Percentiles rank a stretch among this genome's conserved stretches.
Evolutionary conservation across 2,888 invertebrate genomes (phyloP).

Genomic region (Stenichneumon culpator): DNA sequence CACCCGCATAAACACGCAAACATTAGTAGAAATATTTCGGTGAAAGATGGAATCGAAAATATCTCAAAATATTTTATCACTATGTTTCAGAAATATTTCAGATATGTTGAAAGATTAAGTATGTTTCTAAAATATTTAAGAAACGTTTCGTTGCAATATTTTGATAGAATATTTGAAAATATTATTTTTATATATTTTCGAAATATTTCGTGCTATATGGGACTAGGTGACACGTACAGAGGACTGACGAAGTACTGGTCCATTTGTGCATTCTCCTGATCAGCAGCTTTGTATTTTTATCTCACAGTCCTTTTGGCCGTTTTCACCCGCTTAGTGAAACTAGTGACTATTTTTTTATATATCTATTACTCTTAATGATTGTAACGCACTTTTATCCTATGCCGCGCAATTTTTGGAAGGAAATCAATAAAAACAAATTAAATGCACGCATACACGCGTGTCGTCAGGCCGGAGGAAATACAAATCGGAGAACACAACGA

Average conservation of each 20-base stretch:
- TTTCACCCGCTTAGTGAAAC: conserved; percentile 5
- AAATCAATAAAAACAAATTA: not conserved
- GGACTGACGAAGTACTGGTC: not conserved
- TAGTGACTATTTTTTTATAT: conserved; percentile 7
- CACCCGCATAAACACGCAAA: too few species aligned
- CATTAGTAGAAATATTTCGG: too few species aligned
- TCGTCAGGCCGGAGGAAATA: not conserved
- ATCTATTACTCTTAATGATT: conserved; percentile 52
- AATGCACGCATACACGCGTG: not conserved
- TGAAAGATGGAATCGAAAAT: too few species aligned
- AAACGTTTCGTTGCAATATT: too few species aligned
- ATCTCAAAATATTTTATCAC: too few species aligned
- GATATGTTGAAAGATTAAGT: too few species aligned
- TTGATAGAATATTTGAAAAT: too few species aligned
- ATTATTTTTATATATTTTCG: too few species aligned
- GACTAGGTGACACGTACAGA: not conserved
- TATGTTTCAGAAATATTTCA: too few species aligned
- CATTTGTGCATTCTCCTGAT: conserved; percentile 1
- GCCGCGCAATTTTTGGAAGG: not conserved
- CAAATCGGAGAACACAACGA: not conserved
- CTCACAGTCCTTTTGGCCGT: not conserved
- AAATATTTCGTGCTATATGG: too few species aligned
- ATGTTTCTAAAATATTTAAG: too few species aligned
- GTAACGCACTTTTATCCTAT: conserved; percentile 50
- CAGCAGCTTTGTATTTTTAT: not conserved